Evolutionary conservation across 2,113 vertebrate species (phyloP).

Genomic region (Dasyurus viverrinus): DNA sequence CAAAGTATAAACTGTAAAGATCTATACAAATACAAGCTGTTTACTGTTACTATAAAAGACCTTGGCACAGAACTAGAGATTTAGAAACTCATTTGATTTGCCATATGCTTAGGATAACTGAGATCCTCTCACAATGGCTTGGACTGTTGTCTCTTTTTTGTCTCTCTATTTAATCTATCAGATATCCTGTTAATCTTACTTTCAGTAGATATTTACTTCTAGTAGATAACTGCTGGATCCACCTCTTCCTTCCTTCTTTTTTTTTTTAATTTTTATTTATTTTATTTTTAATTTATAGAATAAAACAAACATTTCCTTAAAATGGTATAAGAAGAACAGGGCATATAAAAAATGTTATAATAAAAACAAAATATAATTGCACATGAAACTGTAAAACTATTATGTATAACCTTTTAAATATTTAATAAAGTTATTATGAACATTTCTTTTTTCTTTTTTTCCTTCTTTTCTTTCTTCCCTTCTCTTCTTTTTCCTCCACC

Average conservation of each 20-base stretch:
- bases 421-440: background rate
- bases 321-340: too few species aligned
- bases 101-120: background rate
- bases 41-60: background rate
- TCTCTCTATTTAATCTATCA: background rate
- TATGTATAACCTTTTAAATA: background rate
- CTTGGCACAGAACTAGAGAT: background rate
- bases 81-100: background rate
- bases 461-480: background rate
- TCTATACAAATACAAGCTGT: background rate
- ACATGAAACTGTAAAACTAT: background rate
- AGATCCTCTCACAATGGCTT: background rate
- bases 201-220: background rate
- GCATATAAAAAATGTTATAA: too few species aligned
- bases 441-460: background rate
- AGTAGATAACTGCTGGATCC: background rate
- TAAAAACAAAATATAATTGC: background rate
- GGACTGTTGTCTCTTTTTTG: background rate
- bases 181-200: background rate
- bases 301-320: too few species aligned
- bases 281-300: too few species aligned
- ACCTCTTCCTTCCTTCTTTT: background rate
- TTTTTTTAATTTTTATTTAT: too few species aligned
- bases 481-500: too few species aligned
- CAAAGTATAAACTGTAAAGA: background rate